Evolutionary conservation across 2,888 invertebrate species (phyloP).

Genomic region (Acleris literana): DNA sequence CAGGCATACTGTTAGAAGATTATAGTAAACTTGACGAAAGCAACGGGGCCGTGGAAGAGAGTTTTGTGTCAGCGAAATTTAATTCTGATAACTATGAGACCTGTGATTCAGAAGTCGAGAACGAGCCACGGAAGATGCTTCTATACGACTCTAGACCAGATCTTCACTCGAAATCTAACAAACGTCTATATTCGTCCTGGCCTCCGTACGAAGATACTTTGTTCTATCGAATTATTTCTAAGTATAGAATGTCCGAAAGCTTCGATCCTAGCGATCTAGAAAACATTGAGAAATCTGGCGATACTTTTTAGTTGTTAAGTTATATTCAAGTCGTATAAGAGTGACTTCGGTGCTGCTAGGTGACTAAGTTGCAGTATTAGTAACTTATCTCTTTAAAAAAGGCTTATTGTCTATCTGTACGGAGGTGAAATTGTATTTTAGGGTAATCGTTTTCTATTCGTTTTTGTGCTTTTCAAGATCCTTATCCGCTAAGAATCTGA

Average conservation of each 20-base stretch:
- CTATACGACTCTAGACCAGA: slow-evolving; percentile 55
- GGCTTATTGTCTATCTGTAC: not conserved
- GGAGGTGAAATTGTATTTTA: too few relatives aligned
- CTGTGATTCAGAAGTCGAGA: slow-evolving; percentile 44
- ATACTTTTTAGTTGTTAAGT: slow-evolving; percentile 7
- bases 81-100: slow-evolving; percentile 47
- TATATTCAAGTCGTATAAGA: not conserved
- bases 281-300: slow-evolving; percentile 34
- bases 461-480: too few relatives aligned
- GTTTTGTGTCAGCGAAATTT: slow-evolving; percentile 47
- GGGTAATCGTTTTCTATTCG: too few relatives aligned
- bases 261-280: slow-evolving; percentile 71
- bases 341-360: not conserved
- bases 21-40: slow-evolving; percentile 39
- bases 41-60: slow-evolving; percentile 36
- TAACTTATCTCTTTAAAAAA: not conserved
- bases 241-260: slow-evolving; percentile 75
- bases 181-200: slow-evolving; percentile 64
- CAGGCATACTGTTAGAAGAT: slow-evolving; percentile 42
- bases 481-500: too few relatives aligned
- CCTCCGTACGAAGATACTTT: slow-evolving; percentile 72
- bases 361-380: not conserved
- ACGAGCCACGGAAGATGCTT: slow-evolving; percentile 45
- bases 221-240: slow-evolving; percentile 69
- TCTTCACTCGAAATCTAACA: slow-evolving; percentile 41